These are phyloP conservation scores for Scatophagus argus DNA, from an alignment of 2,113 vertebrate genomes.

Conservation along the genomic window DNA sequence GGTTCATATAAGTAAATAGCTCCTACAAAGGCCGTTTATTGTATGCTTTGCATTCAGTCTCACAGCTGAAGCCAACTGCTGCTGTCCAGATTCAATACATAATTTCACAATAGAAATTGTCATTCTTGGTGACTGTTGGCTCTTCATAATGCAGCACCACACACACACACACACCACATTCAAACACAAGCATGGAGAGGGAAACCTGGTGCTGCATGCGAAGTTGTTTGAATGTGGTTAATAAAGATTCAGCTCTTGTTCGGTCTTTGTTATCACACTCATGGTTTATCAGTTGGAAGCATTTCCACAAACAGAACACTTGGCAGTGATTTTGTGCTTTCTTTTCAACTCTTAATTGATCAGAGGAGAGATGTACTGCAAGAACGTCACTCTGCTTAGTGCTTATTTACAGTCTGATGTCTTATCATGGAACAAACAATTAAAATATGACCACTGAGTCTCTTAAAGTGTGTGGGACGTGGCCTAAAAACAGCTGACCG, in stretches of 20 bases:
- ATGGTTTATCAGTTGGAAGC: slow-evolving; percentile 37
- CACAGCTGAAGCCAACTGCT: slow-evolving; percentile 7
- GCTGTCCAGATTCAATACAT: neutral
- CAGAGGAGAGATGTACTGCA: slow-evolving; percentile 10
- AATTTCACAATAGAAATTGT: slow-evolving; percentile 31
- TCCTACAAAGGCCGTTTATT: slow-evolving; percentile 17
- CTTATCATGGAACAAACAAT: neutral
- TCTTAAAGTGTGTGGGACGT: neutral
- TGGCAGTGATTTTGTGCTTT: slow-evolving; percentile 18
- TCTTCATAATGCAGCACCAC: slow-evolving; percentile 23
- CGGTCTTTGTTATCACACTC: slow-evolving; percentile 47
- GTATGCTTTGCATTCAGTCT: slow-evolving; percentile 39
- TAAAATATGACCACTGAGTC: neutral
- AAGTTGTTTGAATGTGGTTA: slow-evolving; percentile 53
- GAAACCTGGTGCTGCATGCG: slow-evolving; percentile 11
- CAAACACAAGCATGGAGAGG: slow-evolving; percentile 13
- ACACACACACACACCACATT: slow-evolving; percentile 9
- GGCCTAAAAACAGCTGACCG: slow-evolving; percentile 29
- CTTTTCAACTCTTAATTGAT: slow-evolving; percentile 20
- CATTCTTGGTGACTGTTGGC: slow-evolving; percentile 13
- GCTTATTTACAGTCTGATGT: neutral
- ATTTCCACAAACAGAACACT: slow-evolving; percentile 45
- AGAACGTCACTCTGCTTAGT: neutral
- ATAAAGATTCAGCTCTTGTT: slow-evolving; percentile 34
- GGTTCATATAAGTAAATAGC: slow-evolving; percentile 33